These are phyloP conservation scores for Nycticebus coucang DNA, from an alignment of 2,113 vertebrate genomes.

Conservation along the genomic window DNA sequence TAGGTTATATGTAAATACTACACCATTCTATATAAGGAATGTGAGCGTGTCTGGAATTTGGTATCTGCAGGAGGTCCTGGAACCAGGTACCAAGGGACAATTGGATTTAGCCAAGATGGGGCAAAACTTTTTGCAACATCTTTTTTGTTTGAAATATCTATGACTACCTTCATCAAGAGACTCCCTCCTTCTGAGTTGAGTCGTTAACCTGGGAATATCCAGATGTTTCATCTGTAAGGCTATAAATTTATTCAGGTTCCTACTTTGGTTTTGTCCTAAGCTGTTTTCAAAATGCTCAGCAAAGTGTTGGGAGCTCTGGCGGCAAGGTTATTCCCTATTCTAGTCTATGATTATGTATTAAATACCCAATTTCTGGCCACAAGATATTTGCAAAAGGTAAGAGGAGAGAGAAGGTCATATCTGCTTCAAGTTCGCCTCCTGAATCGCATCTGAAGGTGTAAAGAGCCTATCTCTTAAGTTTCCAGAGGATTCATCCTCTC, in stretches of 20 bases:
- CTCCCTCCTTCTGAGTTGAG: background rate
- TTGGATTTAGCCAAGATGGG: background rate
- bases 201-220: background rate
- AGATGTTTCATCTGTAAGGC: background rate
- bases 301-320: background rate
- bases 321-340: background rate
- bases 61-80: background rate
- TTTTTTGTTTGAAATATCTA: background rate
- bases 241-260: background rate
- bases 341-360: background rate
- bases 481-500: background rate
- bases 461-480: background rate
- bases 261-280: slow-evolving; percentile 9
- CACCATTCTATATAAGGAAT: background rate
- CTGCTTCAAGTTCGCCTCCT: background rate
- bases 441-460: background rate
- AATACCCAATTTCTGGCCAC: background rate
- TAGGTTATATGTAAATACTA: background rate
- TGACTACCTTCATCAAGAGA: background rate
- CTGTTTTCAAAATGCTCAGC: background rate
- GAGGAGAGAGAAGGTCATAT: background rate
- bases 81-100: background rate
- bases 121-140: background rate
- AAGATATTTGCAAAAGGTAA: background rate
- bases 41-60: background rate